phyloP scores from a whole-genome alignment of 2,113 vertebrate species.

The Chaetura pelagica region DNA sequence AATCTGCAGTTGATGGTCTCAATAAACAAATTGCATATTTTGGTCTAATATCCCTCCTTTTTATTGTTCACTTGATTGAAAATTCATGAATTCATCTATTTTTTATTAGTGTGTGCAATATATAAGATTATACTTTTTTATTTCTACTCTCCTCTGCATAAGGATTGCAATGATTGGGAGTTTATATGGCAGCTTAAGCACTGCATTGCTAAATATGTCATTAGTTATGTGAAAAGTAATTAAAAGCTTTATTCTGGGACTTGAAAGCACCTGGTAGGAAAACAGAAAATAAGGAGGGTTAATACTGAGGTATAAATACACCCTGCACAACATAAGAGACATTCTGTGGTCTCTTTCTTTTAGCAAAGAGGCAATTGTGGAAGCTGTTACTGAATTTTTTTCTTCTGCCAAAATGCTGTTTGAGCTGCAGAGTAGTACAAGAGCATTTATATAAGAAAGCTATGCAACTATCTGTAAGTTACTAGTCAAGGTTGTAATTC shows the following conservation, averaged over 20 bases:
- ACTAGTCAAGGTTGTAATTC: neutral
- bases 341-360: neutral
- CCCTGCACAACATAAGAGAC: neutral
- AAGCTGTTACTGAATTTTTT: neutral
- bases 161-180: neutral
- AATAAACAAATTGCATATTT: neutral
- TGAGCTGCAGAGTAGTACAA: neutral
- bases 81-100: neutral
- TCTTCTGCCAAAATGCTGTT: neutral
- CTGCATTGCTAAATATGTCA: neutral
- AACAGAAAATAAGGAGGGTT: neutral
- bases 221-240: neutral
- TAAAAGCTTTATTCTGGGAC: neutral
- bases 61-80: neutral
- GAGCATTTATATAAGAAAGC: neutral
- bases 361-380: neutral
- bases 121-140: neutral
- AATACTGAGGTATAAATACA: neutral
- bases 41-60: neutral
- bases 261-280: neutral
- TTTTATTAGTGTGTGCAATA: neutral
- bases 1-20: neutral
- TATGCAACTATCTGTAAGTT: neutral
- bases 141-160: neutral
- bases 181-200: neutral